These are phyloP conservation scores for Strigops habroptila DNA, from an alignment of 2,113 vertebrate species.

Conservation along the genomic window DNA sequence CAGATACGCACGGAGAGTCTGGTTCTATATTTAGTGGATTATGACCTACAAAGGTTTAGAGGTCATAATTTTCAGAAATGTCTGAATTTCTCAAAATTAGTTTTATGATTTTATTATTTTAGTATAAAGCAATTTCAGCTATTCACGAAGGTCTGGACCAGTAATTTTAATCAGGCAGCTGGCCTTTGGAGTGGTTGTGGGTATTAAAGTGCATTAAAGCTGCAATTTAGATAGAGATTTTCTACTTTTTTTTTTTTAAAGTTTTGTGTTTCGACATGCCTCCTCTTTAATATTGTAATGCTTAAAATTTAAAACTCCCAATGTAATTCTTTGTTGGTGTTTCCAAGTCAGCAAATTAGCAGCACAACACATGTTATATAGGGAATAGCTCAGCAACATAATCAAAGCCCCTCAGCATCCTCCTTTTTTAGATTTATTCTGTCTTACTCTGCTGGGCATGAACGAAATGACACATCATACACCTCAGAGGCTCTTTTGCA, in stretches of 20 bases:
- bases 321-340: neutral
- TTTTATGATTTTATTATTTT: neutral
- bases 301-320: slow-evolving; percentile 22
- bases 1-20: neutral
- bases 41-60: neutral
- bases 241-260: neutral
- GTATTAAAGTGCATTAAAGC: neutral
- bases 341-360: slow-evolving; percentile 48
- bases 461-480: slow-evolving; percentile 18
- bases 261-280: neutral
- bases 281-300: neutral
- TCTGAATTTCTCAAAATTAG: neutral
- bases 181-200: neutral
- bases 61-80: neutral
- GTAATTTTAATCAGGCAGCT: neutral
- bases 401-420: neutral
- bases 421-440: slow-evolving; percentile 18
- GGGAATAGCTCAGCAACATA: slow-evolving; percentile 1
- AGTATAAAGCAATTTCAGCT: neutral
- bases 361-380: neutral
- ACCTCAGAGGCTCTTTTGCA: slow-evolving; percentile 24
- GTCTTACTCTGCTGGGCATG: neutral
- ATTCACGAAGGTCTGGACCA: neutral
- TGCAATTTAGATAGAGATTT: neutral
- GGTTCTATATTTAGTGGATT: neutral